phyloP scores from a whole-genome alignment of 2,888 invertebrate species.

The Digitonthophagus gazella region DNA sequence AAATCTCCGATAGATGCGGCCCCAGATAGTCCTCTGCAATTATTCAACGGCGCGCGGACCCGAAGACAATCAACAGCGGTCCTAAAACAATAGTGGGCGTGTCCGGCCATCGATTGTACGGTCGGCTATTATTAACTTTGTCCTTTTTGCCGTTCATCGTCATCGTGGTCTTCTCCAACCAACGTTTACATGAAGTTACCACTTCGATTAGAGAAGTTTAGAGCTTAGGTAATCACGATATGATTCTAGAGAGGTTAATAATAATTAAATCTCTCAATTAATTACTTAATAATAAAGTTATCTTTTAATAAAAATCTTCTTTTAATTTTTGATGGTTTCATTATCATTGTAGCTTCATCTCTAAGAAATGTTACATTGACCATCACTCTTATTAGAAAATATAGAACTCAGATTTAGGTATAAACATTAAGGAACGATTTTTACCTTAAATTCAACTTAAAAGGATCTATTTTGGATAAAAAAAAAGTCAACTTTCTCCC shows the following conservation, averaged over 20 bases:
- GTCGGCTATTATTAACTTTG: constrained; percentile 46
- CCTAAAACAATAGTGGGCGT: constrained; percentile 52
- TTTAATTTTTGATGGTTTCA: too few relatives aligned
- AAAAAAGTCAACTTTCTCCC: too few relatives aligned
- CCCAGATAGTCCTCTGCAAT: constrained; percentile 46
- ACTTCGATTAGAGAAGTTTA: neutral
- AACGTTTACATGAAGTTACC: neutral
- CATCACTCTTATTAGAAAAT: too few relatives aligned
- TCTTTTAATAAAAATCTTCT: too few relatives aligned
- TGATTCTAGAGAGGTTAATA: neutral
- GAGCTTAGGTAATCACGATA: neutral
- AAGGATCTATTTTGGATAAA: too few relatives aligned
- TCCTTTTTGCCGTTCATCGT: constrained; percentile 9
- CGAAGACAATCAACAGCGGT: constrained; percentile 51
- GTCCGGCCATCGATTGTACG: constrained; percentile 49
- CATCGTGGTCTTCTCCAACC: neutral
- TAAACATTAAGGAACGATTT: too few relatives aligned
- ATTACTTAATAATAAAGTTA: neutral
- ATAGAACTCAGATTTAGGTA: too few relatives aligned
- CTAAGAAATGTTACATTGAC: too few relatives aligned
- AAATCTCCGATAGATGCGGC: constrained; percentile 38
- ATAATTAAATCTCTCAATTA: neutral
- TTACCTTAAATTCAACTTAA: too few relatives aligned
- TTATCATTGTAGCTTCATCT: too few relatives aligned
- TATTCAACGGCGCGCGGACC: constrained; percentile 45